phyloP scores from a whole-genome alignment of 2,888 invertebrate species.

The Himalopsyche anomala region DNA sequence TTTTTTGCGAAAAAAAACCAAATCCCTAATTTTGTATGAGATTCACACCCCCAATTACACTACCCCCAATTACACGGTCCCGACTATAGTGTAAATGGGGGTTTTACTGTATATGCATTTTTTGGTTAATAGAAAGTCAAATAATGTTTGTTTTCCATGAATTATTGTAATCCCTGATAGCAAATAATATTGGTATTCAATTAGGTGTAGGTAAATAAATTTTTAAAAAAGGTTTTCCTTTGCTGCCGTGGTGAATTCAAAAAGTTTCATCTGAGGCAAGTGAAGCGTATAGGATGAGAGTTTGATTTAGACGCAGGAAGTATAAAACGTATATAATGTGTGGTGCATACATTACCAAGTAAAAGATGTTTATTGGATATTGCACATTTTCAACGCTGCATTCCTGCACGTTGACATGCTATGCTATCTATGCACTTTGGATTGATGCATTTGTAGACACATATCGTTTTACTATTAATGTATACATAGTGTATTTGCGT shows the following conservation, averaged over 20 bases:
- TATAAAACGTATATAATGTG: not conserved
- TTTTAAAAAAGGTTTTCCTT: not conserved
- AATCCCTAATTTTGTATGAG: too few relatives aligned
- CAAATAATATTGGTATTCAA: too few relatives aligned
- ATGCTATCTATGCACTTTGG: not conserved
- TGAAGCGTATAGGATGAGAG: conserved; percentile 12
- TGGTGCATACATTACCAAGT: conserved; percentile 4
- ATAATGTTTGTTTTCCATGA: too few relatives aligned
- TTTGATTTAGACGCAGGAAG: conserved; percentile 26
- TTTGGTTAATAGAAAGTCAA: too few relatives aligned
- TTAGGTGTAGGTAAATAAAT: too few relatives aligned
- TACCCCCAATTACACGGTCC: too few relatives aligned
- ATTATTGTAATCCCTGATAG: too few relatives aligned
- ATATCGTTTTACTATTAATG: not conserved
- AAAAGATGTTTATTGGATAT: conserved; percentile 12
- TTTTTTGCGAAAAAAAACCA: too few relatives aligned
- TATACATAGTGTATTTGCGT: not conserved
- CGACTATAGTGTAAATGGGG: too few relatives aligned
- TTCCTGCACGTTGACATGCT: conserved; percentile 1
- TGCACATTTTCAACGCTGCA: conserved; percentile 22
- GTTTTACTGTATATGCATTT: too few relatives aligned
- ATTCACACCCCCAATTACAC: too few relatives aligned
- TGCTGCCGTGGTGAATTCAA: not conserved
- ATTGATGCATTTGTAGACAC: not conserved
- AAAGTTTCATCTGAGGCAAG: not conserved